Percentiles rank a stretch among this genome's conserved stretches.
Evolutionary conservation across 2,113 vertebrate species (phyloP).

Genomic region (Suricata suricatta): DNA sequence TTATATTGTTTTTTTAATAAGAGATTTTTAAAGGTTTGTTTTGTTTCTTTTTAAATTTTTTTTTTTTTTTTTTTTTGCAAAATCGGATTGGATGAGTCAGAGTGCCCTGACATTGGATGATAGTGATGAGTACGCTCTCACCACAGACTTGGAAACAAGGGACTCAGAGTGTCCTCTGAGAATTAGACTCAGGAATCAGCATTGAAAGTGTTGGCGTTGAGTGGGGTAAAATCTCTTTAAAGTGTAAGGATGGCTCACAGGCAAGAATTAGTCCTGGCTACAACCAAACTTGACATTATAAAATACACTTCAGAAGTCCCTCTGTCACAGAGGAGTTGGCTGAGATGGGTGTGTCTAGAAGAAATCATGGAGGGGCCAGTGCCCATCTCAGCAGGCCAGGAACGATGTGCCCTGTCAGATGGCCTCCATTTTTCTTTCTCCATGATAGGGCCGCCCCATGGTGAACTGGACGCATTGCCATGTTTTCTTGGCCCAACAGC

Average conservation of each 20-base stretch:
- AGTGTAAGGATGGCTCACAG: conserved; percentile 42
- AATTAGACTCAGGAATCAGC: conserved; percentile 38
- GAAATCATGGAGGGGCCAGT: not conserved
- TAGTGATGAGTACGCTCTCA: not conserved
- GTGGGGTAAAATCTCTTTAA: conserved; percentile 11
- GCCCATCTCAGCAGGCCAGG: not conserved
- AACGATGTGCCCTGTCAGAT: not conserved
- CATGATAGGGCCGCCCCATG: not conserved
- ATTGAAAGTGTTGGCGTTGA: not conserved
- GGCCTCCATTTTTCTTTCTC: not conserved
- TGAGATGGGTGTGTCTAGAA: not conserved
- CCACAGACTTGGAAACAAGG: not conserved
- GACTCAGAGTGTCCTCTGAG: conserved; percentile 17
- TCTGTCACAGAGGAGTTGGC: not conserved
- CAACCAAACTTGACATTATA: conserved; percentile 8
- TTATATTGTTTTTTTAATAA: conserved; percentile 6
- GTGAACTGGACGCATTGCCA: not conserved
- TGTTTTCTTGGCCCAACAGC: not conserved
- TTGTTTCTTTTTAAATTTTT: not conserved
- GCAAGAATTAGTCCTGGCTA: not conserved
- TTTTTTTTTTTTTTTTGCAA: not conserved
- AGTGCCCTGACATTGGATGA: not conserved
- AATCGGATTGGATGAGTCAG: conserved; percentile 33
- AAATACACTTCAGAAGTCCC: not conserved
- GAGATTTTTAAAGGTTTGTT: not conserved